Evolutionary conservation across 2,797 vertebrate genomes (phyloP).

Genomic region (Lithobates pipiens): DNA sequence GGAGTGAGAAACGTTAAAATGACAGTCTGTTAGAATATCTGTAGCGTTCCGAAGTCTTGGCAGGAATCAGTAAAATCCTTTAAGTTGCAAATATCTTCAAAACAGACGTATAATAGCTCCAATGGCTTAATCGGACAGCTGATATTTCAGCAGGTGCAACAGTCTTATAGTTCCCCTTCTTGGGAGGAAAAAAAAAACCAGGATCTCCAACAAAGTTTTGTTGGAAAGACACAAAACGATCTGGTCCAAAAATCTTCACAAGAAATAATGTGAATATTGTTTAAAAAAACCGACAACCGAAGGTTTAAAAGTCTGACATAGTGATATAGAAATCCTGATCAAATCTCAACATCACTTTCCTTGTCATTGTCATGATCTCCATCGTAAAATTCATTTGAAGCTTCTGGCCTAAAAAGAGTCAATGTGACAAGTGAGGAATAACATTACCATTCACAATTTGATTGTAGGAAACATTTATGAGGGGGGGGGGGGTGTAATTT

Average conservation of each 20-base stretch:
- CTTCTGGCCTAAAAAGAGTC: conserved; percentile 83
- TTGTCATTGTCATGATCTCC: conserved; percentile 98
- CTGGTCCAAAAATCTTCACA: conserved; percentile 32
- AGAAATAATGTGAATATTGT: conserved; percentile 22
- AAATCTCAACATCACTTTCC: conserved; percentile 97
- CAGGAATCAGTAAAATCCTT: too few species aligned
- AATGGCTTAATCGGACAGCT: too few species aligned
- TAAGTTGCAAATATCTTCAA: too few species aligned
- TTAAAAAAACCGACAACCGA: conserved; percentile 28
- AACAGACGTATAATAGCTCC: too few species aligned
- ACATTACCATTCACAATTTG: background rate
- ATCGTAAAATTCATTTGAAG: conserved; percentile 94
- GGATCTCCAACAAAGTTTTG: background rate
- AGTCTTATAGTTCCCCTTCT: background rate
- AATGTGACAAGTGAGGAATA: background rate
- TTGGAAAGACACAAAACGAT: background rate
- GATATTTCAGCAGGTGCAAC: background rate
- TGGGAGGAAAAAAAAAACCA: background rate
- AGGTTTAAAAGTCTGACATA: conserved; percentile 6
- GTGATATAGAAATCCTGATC: conserved; percentile 60
- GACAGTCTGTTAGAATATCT: too few species aligned
- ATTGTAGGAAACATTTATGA: too few species aligned
- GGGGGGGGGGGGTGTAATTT: background rate
- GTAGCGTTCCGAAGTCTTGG: too few species aligned
- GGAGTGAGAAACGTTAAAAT: background rate